A percentile compares a stretch with the other conserved stretches of the same genome.
phyloP scores from a whole-genome alignment of 2,113 vertebrate genomes.

The pig (Sus scrofa) region T2T-Sscrofa CM000817.6:125988001-125988500 shows the following conservation, averaged over 20 bases:
- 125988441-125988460: slow-evolving; percentile 41
- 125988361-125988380: neutral
- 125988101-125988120: neutral
- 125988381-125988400: neutral
- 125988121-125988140: neutral
- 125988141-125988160: slow-evolving; percentile 4
- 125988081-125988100: slow-evolving; percentile 28
- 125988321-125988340: neutral
- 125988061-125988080: neutral
- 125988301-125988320: neutral
- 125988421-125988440: slow-evolving; percentile 39
- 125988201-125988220: neutral
- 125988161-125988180: neutral
- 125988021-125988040: neutral
- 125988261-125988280: neutral
- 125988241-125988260: neutral
- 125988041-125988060: neutral
- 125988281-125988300: neutral
- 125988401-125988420: neutral
- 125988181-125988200: neutral
- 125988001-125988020: slow-evolving; percentile 7
- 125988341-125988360: neutral
- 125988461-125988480: neutral
- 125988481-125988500: neutral
- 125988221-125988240: neutral